Percentiles rank a stretch among this genome's conserved stretches.
Conservation (phyloP, 1,140 invertebrate species). For the Drosophila nikananu region DNA sequence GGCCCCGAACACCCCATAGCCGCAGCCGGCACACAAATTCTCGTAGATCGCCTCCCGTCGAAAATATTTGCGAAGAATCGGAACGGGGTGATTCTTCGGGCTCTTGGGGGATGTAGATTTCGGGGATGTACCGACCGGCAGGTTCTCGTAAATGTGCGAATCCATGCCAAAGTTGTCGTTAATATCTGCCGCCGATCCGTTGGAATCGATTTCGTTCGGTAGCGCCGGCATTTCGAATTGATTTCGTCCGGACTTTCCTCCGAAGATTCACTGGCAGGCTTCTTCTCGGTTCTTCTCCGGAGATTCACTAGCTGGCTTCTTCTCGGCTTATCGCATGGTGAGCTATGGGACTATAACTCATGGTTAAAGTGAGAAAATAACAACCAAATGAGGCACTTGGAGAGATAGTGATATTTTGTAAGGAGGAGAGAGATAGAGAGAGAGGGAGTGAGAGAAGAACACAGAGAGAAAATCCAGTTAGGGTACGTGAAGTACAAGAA, state of each 20-base stretch:
- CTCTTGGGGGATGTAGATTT: not conserved
- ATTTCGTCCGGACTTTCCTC: constrained; percentile 29
- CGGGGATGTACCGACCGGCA: constrained; percentile 17
- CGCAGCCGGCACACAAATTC: constrained; percentile 81
- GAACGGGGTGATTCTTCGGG: constrained; percentile 8
- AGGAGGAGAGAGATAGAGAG: not conserved
- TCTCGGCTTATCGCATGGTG: constrained; percentile 5
- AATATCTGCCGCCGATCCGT: constrained; percentile 29
- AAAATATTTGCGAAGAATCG: constrained; percentile 76
- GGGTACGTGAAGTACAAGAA: not conserved
- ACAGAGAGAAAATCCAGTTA: constrained; percentile 9
- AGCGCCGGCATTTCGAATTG: constrained; percentile 50
- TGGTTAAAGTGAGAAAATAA: constrained; percentile 17
- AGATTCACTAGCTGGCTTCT: not conserved
- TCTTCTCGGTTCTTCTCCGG: not conserved
- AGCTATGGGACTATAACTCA: constrained; percentile 12
- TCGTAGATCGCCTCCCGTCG: constrained; percentile 73
- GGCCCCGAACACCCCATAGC: constrained; percentile 80
- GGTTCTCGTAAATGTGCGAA: constrained; percentile 73
- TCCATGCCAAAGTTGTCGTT: constrained; percentile 39
- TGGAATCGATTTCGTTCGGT: constrained; percentile 21
- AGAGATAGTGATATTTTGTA: constrained; percentile 1
- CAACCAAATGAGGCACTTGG: constrained; percentile 2
- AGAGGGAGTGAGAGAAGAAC: not conserved
- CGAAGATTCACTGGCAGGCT: not conserved